Evolutionary conservation across 2,113 vertebrate species (phyloP), one percentile per base, ranked within the genome.

Genomic region (Jaculus jaculus): DNA sequence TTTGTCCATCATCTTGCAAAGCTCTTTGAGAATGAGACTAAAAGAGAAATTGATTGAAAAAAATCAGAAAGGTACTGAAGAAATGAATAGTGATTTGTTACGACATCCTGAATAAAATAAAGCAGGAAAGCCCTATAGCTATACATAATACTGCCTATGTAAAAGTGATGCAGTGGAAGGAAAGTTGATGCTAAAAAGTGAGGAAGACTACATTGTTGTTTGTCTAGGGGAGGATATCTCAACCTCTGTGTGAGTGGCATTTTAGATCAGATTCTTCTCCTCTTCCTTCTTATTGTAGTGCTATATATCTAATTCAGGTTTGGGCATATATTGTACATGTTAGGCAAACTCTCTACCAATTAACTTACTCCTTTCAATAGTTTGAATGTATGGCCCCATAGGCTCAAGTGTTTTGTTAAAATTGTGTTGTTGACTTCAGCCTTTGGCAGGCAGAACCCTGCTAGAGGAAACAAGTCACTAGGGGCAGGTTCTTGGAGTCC

Each of bases 1-100:
- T 74, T 92, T 7, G 80, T 90, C 30, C 84, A 21, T 93, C 72
- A 93, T 86, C 68, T 91, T 80, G 54, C 28, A 87, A 80, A 30
- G 3, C 18, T 93, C 47, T 89, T 93, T 79, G 66, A 94, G 30
- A 91, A 58, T 51, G 8, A 4, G 12, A 68, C 84, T 5, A 61
- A 93, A 88, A 83, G 16, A 71, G 26, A 60, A 79, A 51, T 21
- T 11, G 47, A 65, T 61, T 63, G 42, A 26, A 91, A 75, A 12
- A 30, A 1, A 20, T 87, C 54, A 89, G n/a, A 94, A 91, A 47
- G 34, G 74, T 51, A 37, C 30, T 7, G 23, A 60, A 58, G 87
- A 26, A 94, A 73, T 90, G 73, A 87, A 8, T 72, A 47, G 26
- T 84, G 37, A 73, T 75, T 95, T 39, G 37, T 30, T 75, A 80